Conservation (phyloP, 2,113 vertebrate genomes). For the Psittacus erithacus region DNA sequence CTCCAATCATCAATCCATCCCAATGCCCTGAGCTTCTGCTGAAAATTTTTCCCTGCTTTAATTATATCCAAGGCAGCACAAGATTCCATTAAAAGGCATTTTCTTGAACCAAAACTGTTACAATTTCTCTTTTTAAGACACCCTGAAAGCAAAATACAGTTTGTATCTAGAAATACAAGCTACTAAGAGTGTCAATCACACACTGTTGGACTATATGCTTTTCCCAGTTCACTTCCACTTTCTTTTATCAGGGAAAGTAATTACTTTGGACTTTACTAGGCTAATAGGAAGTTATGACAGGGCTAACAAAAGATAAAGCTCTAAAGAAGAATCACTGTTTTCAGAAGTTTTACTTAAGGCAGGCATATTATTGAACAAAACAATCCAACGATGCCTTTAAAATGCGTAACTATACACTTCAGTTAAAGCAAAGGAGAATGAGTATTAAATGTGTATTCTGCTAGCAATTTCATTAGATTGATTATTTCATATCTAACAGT, state of each 20-base stretch:
- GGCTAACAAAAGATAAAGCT: conserved; percentile 44
- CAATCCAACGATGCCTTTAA: neutral
- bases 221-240: conserved; percentile 8
- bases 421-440: neutral
- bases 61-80: neutral
- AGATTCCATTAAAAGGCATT: neutral
- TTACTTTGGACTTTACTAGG: conserved; percentile 40
- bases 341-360: neutral
- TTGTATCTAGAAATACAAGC: neutral
- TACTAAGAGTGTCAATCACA: neutral
- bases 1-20: neutral
- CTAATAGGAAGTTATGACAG: neutral
- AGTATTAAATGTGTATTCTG: neutral
- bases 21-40: conserved; percentile 4
- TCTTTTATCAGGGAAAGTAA: conserved; percentile 32
- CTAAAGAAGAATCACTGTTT: neutral
- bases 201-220: neutral
- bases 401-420: neutral
- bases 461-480: neutral
- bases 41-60: neutral
- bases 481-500: neutral
- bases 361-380: neutral
- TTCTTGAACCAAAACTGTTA: neutral
- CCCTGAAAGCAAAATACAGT: neutral
- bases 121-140: neutral